Base-by-base conservation (phyloP, 2,797 vertebrate genomes). In the Threskiornis aethiopicus region DNA sequence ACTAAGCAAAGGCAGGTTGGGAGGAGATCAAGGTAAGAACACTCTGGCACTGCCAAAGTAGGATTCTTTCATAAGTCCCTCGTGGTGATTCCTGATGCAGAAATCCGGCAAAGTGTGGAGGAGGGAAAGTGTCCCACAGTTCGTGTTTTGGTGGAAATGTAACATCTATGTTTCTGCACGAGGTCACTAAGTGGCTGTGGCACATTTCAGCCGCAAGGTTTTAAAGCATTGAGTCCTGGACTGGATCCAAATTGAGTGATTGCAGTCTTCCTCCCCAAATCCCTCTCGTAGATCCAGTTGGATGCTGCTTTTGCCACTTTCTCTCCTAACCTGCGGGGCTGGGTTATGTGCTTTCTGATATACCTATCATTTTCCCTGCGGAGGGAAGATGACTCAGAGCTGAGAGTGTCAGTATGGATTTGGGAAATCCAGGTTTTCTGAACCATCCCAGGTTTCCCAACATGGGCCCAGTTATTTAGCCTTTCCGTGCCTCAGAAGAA, bases 161-260 rank as follows among this genome's bases (percentile, higher is more conserved):
- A 28, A 8, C 0, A 0, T 64, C 65, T n/a, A 6, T 29, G 20
- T 52, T 83, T 78, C 46, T 54, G 49, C 54, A 49, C 2, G 1
- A 54, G 33, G 76, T 57, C 29, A 64, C 20, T 58, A 46, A 58
- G 46, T 8, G 25, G 17, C 62, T 16, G 6, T 47, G 67, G 75
- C 75, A 87, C 13, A 52, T 69, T 70, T 92, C 79, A 88, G 76
- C 6, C 5, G 4, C 21, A 61, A 85, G 55, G 51, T 66, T 91
- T 73, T 57, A 31, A 87, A 81, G 59, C 4, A 4, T 11, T 9
- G 35, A 82, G 49, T 31, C 26, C 46, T 78, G 69, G 61, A 54
- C 0, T 57, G n/a, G 33, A 73, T 71, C 65, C 71, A 87, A 87
- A 52, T 3, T 18, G 70, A 87, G 37, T 13, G 46, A 69, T 1